Base-by-base conservation (phyloP, 2,797 vertebrate species). In the Urosaurus nigricauda region DNA sequence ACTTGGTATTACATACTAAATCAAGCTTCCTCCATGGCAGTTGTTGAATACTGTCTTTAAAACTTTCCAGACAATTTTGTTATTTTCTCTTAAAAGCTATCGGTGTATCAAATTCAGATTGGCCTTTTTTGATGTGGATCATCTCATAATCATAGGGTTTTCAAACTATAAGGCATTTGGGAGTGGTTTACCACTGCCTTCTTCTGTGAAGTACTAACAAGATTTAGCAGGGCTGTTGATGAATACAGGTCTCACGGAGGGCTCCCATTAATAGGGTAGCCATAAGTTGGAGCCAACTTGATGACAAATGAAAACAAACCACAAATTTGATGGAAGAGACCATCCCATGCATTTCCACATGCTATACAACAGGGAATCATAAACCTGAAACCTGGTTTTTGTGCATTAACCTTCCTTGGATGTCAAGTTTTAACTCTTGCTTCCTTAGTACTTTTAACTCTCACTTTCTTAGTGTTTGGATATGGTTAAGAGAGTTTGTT, bases 31-130 rank as follows among this genome's bases (percentile, higher is more conserved):
- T 40, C 24, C 43, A 16, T 24, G 40, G 73, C 21, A 65, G n/a
- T 51, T 65, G 43, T 78, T 84, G 87, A 82, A 70, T 78, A 58
- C 40, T 56, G 17, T 21, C 56, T 60, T 32, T 32, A 53, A 88
- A 47, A 70, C 78, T 65, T 32, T 47, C 47, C 29, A 68, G 68
- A 70, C 74, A 40, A 84, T 79, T 40, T 13, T 83, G 29, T 8
- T 81, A 47, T 82, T 71, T 87, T 5, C 70, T 60, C 26, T 71
- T 81, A 37, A 19, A 2, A 56, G 11, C 40, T 43, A 71, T 84
- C 6, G 40, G 11, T 84, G 3, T 71, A 80, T 65, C 47, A 35
- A 47, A 26, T 47, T 56, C 37, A 84, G 29, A 84, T 43, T 43
- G 77, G 51, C 13, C 47, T 58, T 51, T 65, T 11, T 13, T 40